Percentiles rank a stretch among this genome's conserved stretches.
Conservation (phyloP, 2,888 invertebrate genomes). For the Erpobdella octoculata region DNA sequence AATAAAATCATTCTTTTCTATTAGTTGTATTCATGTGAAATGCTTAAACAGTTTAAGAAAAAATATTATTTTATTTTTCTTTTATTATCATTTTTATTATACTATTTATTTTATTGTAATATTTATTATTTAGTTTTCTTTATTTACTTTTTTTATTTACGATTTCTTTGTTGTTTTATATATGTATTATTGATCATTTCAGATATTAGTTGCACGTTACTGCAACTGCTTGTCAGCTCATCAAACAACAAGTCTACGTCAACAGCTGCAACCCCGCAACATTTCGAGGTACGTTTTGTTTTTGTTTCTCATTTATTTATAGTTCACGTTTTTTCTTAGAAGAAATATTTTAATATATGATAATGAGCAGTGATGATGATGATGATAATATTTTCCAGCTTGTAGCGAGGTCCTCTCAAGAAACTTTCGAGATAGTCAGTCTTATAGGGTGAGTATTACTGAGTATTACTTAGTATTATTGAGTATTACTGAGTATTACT, state of each 20-base stretch:
- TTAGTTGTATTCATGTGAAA: too few relatives aligned
- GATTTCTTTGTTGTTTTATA: not conserved
- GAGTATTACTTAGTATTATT: too few relatives aligned
- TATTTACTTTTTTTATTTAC: not conserved
- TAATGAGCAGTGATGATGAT: not conserved
- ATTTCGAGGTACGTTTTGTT: not conserved
- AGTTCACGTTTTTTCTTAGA: too few relatives aligned
- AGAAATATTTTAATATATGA: not conserved
- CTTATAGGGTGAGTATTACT: conserved; percentile 65
- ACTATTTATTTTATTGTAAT: not conserved
- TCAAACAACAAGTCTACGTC: conserved; percentile 43
- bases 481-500: too few relatives aligned
- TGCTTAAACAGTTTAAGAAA: too few relatives aligned
- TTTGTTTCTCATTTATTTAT: too few relatives aligned
- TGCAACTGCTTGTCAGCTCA: conserved; percentile 83
- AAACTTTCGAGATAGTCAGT: conserved; percentile 91
- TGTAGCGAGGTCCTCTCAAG: conserved; percentile 83
- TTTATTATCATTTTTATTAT: not conserved
- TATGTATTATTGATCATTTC: conserved; percentile 10
- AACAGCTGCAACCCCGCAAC: conserved; percentile 16
- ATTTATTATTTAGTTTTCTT: not conserved
- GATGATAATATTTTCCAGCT: conserved; percentile 48
- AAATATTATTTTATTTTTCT: not conserved
- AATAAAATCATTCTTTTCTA: too few relatives aligned
- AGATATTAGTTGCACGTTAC: conserved; percentile 84